Base-by-base conservation (phyloP, 2,113 vertebrate genomes). In the Egretta garzetta region DNA sequence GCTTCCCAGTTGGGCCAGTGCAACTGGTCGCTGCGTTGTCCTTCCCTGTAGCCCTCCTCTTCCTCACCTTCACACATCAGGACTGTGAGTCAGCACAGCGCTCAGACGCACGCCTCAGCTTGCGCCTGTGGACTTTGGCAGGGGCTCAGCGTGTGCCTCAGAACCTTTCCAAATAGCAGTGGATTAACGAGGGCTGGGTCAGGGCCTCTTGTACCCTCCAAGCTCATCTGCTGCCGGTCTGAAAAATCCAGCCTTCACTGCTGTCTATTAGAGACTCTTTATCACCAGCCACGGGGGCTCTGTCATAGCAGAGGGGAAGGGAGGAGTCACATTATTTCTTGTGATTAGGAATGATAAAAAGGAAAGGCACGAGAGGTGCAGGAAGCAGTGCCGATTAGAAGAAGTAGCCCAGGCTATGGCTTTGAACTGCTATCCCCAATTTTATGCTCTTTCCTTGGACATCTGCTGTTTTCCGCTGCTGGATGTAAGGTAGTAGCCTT, bases 401-500 rank as follows among this genome's bases (percentile, higher is more conserved):
- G 55, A 67, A 27, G n/a, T 6, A 75, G 50, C 37, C 56, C 55
- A 58, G 55, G 41, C 60, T 76, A 10, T 59, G 50, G 37, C 77
- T 87, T 71, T n/a, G 52, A 67, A 23, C 49, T 3, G 0, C 30
- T 22, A 0, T 47, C 64, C 27, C n/a, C 15, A 4, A 1, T 59
- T 66, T 64, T 47, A 5, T 41, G 55, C n/a, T 43, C 58, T 62
- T 71, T 39, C n/a, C 79, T 62, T 23, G 47, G 56, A 5, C 24
- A 32, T 43, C 41, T 21, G 13, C 79, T 8, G 10, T 35, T 91
- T 26, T 8, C 45, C 52, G 4, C 21, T 35, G 60, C 50, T 49
- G 77, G 53, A 5, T 4, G 1, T 10, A 1, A 0, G 16, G 52
- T 6, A n/a, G 37, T 0, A 15, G 80, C 14, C 56, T 10, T 20